Evolutionary conservation across 2,113 vertebrate genomes (phyloP), one percentile per base, ranked within the genome.

Genomic region (Lepisosteus oculatus): DNA sequence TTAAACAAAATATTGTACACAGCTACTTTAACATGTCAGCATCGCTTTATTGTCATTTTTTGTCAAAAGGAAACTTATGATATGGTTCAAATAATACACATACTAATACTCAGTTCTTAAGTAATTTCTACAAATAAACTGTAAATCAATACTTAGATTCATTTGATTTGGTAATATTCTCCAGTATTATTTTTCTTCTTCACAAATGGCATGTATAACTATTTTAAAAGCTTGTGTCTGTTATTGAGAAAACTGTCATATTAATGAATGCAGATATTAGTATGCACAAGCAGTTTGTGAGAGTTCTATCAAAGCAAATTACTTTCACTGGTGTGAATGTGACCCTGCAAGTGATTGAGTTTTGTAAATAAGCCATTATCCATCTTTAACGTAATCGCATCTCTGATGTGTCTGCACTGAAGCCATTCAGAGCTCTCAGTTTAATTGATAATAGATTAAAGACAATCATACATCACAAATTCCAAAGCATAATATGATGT

Each of bases 361-460:
- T 88, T 83, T 81, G 82, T 81, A 86, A 87, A 88, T 87, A 88
- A 81, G 81, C 69, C 79, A 78, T 85, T 87, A 84, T 73, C 76
- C 78, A 84, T 78, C 72, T 45, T 56, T 82, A 73, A 74, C 51
- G 63, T 86, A 87, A 89, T 87, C 81, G 81, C 81, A 70, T 78
- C 3, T 44, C 77, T 84, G 78, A 81, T 83, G 84, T 79, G 76
- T 61, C 67, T 44, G 7, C 73, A 71, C 74, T 73, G 62, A 71
- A 64, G 61, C 65, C 65, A 72, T 64, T 72, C 43, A 29, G 68
- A 74, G 61, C 9, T 75, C 74, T 72, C 62, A 15, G 55, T 29
- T 44, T 74, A 75, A 83, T 69, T 81, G 69, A 74, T 78, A 69
- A 79, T 29, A 29, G 29, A 29, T 29, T 29, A 29, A 29, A 29